These are phyloP conservation scores for Epinephelus coioides DNA, from an alignment of 2,797 vertebrate species.

Conservation along the genomic window DNA sequence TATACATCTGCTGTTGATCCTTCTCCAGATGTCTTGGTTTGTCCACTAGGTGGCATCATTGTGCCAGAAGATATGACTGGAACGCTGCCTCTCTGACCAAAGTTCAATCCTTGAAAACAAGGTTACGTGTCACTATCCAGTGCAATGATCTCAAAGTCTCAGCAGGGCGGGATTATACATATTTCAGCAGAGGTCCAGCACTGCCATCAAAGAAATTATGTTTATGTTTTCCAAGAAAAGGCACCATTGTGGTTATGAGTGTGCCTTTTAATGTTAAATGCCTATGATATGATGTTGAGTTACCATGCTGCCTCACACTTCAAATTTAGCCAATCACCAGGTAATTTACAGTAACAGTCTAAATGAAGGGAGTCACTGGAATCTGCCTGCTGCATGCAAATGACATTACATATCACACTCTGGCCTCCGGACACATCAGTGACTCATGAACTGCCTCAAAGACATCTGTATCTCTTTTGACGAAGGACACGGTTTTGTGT, in stretches of 20 bases:
- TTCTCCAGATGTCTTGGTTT: not conserved
- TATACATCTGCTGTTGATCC: not conserved
- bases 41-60: slow-evolving; percentile 64
- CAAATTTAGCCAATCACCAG: not conserved
- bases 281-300: not conserved
- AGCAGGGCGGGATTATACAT: not conserved
- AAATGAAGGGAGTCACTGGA: not conserved
- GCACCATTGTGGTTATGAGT: not conserved
- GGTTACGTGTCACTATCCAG: not conserved
- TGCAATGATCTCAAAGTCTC: not conserved
- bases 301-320: not conserved
- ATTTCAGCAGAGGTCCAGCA: not conserved
- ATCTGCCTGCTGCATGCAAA: not conserved
- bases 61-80: slow-evolving; percentile 6
- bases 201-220: not conserved
- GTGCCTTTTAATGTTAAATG: not conserved
- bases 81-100: not conserved
- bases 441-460: slow-evolving; percentile 29
- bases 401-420: not conserved
- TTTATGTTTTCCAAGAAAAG: not conserved
- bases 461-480: slow-evolving; percentile 19
- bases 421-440: slow-evolving; percentile 29
- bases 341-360: slow-evolving; percentile 1
- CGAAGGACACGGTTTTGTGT: slow-evolving; percentile 43
- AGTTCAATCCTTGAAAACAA: not conserved